Conservation (phyloP, 2,888 invertebrate species). For the Strigamia transsilvanica region DNA sequence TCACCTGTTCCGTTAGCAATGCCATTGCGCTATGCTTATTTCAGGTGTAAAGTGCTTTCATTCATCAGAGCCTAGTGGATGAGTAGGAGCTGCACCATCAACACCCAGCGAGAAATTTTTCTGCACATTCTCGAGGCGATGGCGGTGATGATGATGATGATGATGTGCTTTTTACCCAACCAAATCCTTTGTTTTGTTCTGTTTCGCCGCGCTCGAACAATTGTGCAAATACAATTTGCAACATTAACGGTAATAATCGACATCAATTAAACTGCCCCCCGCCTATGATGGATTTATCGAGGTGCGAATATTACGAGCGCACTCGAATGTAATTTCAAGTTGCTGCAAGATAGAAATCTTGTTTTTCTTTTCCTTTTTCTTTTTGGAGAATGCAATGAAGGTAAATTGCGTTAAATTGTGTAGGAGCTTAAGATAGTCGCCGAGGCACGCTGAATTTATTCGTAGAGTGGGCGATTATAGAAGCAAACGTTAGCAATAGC, state of each 20-base stretch:
- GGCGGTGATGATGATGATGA: not conserved
- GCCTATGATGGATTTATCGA: not conserved
- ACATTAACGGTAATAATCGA: not conserved
- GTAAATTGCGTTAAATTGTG: constrained; percentile 30
- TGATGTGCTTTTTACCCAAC: constrained; percentile 31
- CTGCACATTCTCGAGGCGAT: constrained; percentile 8
- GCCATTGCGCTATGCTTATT: constrained; percentile 33
- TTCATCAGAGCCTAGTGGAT: not conserved
- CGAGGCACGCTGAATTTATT: constrained; percentile 15
- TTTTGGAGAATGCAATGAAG: not conserved
- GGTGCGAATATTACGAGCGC: not conserved
- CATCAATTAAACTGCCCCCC: constrained; percentile 17
- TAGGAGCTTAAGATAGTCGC: constrained; percentile 34
- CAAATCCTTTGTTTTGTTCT: constrained; percentile 34
- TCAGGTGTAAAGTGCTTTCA: constrained; percentile 38
- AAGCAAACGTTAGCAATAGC: constrained; percentile 15
- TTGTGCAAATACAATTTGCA: not conserved
- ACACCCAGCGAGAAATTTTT: constrained; percentile 13
- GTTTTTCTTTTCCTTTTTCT: not conserved
- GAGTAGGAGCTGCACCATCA: constrained; percentile 12
- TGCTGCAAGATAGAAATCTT: not conserved
- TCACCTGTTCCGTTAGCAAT: constrained; percentile 29
- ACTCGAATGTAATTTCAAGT: not conserved
- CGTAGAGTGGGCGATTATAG: constrained; percentile 17
- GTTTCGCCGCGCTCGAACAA: not conserved